Conservation (phyloP, 2,888 invertebrate genomes). For the Drosophila anomelani region DNA sequence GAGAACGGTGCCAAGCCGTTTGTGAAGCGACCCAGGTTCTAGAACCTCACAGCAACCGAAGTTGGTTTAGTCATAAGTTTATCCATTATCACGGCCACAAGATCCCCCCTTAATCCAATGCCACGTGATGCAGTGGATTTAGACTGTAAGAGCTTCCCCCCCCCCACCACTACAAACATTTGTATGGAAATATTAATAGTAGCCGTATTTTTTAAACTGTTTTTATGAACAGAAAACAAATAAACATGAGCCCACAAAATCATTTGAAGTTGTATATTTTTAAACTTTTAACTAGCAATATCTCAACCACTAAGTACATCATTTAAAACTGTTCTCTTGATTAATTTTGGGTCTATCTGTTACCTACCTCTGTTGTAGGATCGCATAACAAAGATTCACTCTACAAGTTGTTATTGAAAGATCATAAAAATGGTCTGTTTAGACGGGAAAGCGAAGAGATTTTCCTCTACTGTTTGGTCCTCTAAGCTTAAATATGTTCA, state of each 20-base stretch:
- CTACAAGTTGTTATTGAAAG: too few relatives aligned
- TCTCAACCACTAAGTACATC: neutral
- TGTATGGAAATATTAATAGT: conserved; percentile 5
- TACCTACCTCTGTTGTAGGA: too few relatives aligned
- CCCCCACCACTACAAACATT: neutral
- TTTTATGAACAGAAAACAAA: conserved; percentile 8
- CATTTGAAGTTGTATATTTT: neutral
- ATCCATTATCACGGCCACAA: conserved; percentile 5
- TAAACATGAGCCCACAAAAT: conserved; percentile 25
- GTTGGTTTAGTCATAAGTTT: conserved; percentile 19
- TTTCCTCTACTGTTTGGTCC: neutral
- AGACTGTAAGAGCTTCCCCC: conserved; percentile 15
- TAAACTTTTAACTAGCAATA: too few relatives aligned
- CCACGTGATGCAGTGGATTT: conserved; percentile 13
- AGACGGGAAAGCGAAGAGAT: neutral
- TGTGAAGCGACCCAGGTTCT: conserved; percentile 49
- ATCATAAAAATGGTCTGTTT: too few relatives aligned
- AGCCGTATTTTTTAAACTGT: conserved; percentile 7
- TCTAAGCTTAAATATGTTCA: neutral
- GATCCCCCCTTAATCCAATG: conserved; percentile 14
- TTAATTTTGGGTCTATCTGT: neutral
- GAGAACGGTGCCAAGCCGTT: conserved; percentile 27
- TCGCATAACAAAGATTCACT: too few relatives aligned
- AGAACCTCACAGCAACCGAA: conserved; percentile 15
- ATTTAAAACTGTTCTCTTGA: neutral